Evolutionary conservation across 2,113 vertebrate species (phyloP).

Genomic region (Elanoides forficatus): DNA sequence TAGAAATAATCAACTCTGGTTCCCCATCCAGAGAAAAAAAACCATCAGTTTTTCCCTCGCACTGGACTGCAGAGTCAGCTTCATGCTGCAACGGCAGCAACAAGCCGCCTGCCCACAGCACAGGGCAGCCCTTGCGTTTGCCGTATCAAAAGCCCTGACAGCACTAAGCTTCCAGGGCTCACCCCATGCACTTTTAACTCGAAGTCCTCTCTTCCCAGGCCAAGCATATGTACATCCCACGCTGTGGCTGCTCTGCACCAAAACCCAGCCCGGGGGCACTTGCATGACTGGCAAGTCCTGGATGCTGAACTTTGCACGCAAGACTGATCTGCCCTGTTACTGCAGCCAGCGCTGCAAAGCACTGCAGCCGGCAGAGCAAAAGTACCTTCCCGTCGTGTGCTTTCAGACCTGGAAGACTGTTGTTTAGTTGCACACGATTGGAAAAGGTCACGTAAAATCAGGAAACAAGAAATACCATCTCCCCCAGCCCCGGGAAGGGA

Average conservation of each 20-base stretch:
- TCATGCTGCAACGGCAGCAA: not conserved
- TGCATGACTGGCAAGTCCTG: accelerated
- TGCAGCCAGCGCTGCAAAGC: not conserved
- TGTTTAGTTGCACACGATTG: not conserved
- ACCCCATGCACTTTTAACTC: not conserved
- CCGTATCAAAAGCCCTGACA: accelerated
- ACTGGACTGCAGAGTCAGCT: not conserved
- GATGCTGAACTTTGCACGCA: accelerated
- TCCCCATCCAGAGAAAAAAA: not conserved
- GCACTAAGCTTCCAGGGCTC: not conserved
- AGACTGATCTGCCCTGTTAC: not conserved
- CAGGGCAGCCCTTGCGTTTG: not conserved
- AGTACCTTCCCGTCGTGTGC: not conserved
- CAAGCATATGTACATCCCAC: accelerated
- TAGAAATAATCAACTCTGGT: not conserved
- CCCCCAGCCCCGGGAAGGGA: not conserved
- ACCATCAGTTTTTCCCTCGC: not conserved
- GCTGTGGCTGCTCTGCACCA: not conserved
- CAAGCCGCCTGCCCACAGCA: not conserved
- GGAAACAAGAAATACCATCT: not conserved
- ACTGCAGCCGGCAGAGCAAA: not conserved
- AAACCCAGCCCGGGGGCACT: not conserved
- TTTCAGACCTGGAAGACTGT: not conserved
- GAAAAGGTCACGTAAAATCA: not conserved
- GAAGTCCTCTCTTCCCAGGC: not conserved